A percentile compares a stretch with the other conserved stretches of the same genome.
phyloP scores from a whole-genome alignment of 2,797 vertebrate species.

The Florisuga fusca region DNA sequence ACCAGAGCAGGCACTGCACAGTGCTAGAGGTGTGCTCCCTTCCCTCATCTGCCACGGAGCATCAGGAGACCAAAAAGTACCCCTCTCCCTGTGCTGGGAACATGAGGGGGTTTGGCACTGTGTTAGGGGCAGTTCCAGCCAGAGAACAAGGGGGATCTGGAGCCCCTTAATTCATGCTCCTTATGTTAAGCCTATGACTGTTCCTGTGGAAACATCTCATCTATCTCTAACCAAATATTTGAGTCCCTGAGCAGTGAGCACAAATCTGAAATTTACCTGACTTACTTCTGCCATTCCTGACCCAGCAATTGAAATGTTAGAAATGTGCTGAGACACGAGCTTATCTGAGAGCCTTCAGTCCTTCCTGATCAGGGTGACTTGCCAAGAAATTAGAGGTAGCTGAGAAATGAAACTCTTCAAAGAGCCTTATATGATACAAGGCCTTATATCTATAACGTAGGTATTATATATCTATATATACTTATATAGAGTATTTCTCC shows the following conservation, averaged over 20 bases:
- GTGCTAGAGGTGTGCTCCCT: accelerated
- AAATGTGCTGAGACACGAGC: neutral
- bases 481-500: neutral
- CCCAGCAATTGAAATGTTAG: neutral
- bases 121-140: neutral
- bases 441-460: too few relatives aligned
- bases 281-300: neutral
- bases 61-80: neutral
- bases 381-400: neutral
- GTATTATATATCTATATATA: too few relatives aligned
- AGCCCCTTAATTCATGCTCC: neutral
- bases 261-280: neutral
- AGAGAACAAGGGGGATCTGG: neutral
- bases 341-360: neutral
- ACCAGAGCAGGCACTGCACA: neutral
- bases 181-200: neutral
- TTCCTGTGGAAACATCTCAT: neutral
- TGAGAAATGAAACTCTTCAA: neutral
- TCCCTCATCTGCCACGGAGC: neutral
- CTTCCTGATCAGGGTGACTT: neutral
- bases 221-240: neutral
- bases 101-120: accelerated
- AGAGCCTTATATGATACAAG: neutral
- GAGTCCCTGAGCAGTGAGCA: neutral
- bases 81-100: neutral